phyloP scores from a whole-genome alignment of 2,888 invertebrate species.

The Phyto melanocephala region DNA sequence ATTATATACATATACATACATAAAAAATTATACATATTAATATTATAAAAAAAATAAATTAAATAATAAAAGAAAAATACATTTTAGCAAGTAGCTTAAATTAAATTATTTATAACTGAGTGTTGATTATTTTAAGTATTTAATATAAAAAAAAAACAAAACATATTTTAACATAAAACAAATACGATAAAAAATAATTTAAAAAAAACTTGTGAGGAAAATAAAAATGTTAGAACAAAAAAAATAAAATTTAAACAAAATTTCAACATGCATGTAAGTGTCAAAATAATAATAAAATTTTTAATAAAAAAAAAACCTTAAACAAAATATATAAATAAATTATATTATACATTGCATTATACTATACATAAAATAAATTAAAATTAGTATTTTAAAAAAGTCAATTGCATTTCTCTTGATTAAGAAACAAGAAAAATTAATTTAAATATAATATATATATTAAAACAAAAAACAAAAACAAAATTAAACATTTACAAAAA shows the following conservation, averaged over 20 bases:
- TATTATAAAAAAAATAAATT: constrained; percentile 17
- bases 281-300: constrained; percentile 62
- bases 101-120: constrained; percentile 60
- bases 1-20: constrained; percentile 36
- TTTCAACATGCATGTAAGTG: constrained; percentile 60
- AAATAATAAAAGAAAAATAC: constrained; percentile 42
- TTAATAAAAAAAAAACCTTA: constrained; percentile 59
- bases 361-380: constrained; percentile 50
- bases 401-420: constrained; percentile 65
- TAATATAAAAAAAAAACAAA: constrained; percentile 25
- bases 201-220: constrained; percentile 28
- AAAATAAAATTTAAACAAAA: constrained; percentile 42
- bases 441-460: neutral
- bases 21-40: constrained; percentile 65
- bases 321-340: constrained; percentile 48
- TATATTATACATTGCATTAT: constrained; percentile 50
- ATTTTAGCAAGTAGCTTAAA: constrained; percentile 61
- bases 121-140: constrained; percentile 61
- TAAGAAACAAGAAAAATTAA: constrained; percentile 50
- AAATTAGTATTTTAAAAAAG: constrained; percentile 62
- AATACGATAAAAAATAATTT: constrained; percentile 9
- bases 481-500: constrained; percentile 2
- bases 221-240: constrained; percentile 56
- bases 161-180: constrained; percentile 40
- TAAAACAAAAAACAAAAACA: constrained; percentile 17